These are phyloP conservation scores for Caenorhabditis becei DNA, from an alignment of 2,888 invertebrate genomes.

Conservation along the genomic window DNA sequence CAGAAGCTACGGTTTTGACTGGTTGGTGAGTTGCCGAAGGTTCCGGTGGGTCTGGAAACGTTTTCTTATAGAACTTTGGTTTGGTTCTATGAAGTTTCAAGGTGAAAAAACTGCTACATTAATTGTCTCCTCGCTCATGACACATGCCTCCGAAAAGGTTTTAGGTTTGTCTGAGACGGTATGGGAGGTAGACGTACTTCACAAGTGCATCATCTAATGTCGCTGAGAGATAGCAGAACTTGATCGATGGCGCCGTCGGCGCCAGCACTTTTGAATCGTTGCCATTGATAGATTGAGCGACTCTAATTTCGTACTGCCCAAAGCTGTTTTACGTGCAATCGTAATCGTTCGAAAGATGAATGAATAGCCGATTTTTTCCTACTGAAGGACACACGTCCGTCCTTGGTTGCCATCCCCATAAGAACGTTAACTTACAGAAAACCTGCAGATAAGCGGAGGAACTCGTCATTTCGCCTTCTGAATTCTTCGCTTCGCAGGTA, in stretches of 20 bases:
- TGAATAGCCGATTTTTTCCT: conserved; percentile 1
- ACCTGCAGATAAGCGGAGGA: conserved; percentile 77
- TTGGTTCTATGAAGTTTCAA: not conserved
- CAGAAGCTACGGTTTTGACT: conserved; percentile 70
- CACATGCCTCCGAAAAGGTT: not conserved
- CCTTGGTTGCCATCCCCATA: conserved; percentile 5
- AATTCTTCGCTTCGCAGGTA: conserved; percentile 76
- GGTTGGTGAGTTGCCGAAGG: conserved; percentile 66
- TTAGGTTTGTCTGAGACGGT: not conserved
- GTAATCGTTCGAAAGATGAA: not conserved
- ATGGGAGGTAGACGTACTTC: conserved; percentile 13
- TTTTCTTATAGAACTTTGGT: not conserved
- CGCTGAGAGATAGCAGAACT: not conserved
- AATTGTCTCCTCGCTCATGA: not conserved
- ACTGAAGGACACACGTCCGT: conserved; percentile 16
- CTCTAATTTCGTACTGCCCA: not conserved
- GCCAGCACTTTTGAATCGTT: not conserved
- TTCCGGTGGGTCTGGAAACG: conserved; percentile 57
- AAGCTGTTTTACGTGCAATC: not conserved
- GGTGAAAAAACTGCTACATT: not conserved
- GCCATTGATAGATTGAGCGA: not conserved
- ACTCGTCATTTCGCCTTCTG: conserved; percentile 66
- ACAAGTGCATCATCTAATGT: conserved; percentile 1
- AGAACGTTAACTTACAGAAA: conserved; percentile 70
- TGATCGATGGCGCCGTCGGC: not conserved